Percentiles rank a stretch among this genome's conserved stretches.
Evolutionary conservation across 2,113 vertebrate species (phyloP).

Genomic region (Telmatochromis brachygnathus): DNA sequence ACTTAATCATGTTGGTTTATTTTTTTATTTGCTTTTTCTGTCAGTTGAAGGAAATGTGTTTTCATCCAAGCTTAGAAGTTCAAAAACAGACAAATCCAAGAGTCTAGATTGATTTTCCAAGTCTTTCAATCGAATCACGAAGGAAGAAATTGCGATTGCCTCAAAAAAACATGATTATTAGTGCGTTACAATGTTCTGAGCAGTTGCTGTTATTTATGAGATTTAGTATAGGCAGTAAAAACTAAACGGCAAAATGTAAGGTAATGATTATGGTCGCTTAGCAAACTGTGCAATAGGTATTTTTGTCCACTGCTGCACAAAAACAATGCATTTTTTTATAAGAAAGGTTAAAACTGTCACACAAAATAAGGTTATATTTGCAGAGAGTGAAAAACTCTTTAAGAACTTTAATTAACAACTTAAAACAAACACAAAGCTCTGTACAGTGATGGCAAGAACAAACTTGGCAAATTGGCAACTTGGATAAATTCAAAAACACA

Average conservation of each 20-base stretch:
- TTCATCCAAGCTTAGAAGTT: neutral
- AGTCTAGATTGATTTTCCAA: neutral
- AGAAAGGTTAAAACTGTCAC: neutral
- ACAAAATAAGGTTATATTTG: neutral
- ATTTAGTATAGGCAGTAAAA: neutral
- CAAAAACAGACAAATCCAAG: neutral
- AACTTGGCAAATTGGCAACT: neutral
- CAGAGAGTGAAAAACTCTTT: neutral
- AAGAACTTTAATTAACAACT: neutral
- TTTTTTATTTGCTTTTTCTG: neutral
- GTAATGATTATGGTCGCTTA: rapidly evolving
- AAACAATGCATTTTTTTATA: neutral
- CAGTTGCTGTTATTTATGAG: neutral
- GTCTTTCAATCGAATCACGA: neutral
- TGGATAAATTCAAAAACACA: neutral
- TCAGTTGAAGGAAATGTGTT: neutral
- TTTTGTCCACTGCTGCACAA: neutral
- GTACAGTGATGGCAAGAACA: neutral
- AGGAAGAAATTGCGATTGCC: neutral
- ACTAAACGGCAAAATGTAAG: neutral
- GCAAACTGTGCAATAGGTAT: neutral
- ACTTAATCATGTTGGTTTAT: neutral
- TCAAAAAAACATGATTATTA: neutral
- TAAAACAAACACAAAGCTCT: neutral
- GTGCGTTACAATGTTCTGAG: neutral